Base-by-base conservation (phyloP, 2,113 vertebrate genomes). In the Ploceus nigricollis region DNA sequence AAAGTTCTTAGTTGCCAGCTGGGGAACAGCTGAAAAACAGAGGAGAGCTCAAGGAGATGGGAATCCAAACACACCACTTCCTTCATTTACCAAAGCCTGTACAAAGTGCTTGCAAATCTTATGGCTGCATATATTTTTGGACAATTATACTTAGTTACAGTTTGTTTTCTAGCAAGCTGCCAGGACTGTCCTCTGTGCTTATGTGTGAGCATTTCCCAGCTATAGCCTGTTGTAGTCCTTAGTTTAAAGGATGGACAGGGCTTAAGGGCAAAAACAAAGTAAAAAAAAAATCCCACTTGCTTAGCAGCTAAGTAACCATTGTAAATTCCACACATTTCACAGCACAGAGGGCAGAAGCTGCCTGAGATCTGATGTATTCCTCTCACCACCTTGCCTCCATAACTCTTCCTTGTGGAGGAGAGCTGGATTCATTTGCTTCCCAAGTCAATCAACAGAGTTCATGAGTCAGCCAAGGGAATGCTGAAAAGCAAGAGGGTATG, bases 401-500 rank as follows among this genome's bases (percentile, higher is more conserved):
- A 92, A 96, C 88, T 97, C 94, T 96, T 89, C 65, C 80, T 92
- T 85, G 88, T 14, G 60, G 69, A 97, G 92, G 92, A 92, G 88
- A 90, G 88, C 56, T 64, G 80, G 93, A 93, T 94, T 93, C 80
- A 94, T 96, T 96, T 95, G 95, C 93, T 96, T 96, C 86, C 88
- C 86, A 94, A 96, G 95, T 92, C 90, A 96, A 95, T 97, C 96
- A 97, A 92, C 79, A 86, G 92, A 96, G 96, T 95, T 96, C 96
- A 94, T 93, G 94, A 96, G 93, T 97, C 96, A 97, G 96, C 90
- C 80, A 93, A 90, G 90, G 90, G 96, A 95, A 90, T 95, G 96
- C 86, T 92, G 95, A 96, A 96, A 96, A 95, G 95, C 95, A 94
- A 93, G 92, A 95, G 93, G 88, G 89, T 96, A 92, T 0, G 7